Base-by-base conservation (phyloP, 2,797 vertebrate species). In the Lycodopsis pacificus region DNA sequence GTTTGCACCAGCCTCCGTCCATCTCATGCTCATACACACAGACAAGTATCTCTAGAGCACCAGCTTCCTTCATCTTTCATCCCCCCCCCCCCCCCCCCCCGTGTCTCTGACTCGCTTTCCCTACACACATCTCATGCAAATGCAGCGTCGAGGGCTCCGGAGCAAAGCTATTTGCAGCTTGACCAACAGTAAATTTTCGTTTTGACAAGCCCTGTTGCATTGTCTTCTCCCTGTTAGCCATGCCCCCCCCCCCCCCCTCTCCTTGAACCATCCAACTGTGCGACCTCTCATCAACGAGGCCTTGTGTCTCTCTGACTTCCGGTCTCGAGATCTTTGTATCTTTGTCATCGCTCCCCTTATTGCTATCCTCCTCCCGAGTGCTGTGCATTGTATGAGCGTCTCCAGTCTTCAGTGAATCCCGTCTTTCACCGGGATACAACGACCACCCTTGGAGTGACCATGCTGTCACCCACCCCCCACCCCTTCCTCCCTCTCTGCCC, bases 101-200 rank as follows among this genome's bases (percentile, higher is more conserved):
- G 0, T 20, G 49, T 27, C 38, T 17, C 20, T 38, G 49, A 30
- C 58, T 59, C 20, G 48, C 46, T 58, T 71, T 65, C 58, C 38
- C 63, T 38, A 25, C 56, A 70, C 75, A 73, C 84, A 65, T 75
- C 77, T 84, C 80, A 84, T 92, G 82, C 81, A 75, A 77, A 92
- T 82, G 7, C 72, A 74, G 61, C 49, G 46, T 78, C 0, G 66
- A 81, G 77, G 87, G 86, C 84, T 78, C 56, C 34, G 61, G 79
- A 80, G 83, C 81, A 71, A 44, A 80, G 85, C 88, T 90, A 90
- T 89, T 90, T 81, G 77, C 87, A 85, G 89, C 85, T 76, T 59
- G 79, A 84, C 81, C 79, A 65, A 73, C 90, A 82, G 85, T 95
- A 94, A 93, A 94, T 94, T 90, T 63, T 65, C 80, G 53, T 80